Evolutionary conservation across 2,113 vertebrate genomes (phyloP).

Genomic region (Opisthocomus hoazin): DNA sequence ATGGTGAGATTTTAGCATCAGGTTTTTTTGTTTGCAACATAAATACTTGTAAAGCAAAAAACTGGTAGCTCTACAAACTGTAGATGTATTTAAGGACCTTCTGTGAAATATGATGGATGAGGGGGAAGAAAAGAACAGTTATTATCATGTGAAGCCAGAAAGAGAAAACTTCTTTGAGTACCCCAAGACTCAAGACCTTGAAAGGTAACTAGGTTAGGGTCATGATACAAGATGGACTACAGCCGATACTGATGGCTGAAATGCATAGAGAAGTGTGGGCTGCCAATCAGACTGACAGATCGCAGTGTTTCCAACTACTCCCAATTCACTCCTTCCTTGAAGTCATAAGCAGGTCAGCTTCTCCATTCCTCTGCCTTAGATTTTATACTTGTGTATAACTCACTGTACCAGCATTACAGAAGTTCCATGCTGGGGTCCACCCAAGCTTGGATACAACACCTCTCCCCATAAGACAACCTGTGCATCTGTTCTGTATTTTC

Average conservation of each 20-base stretch:
- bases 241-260: background rate
- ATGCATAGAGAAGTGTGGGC: background rate
- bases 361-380: background rate
- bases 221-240: background rate
- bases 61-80: conserved; percentile 52
- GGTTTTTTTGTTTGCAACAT: conserved; percentile 62
- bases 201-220: background rate
- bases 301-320: background rate
- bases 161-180: conserved; percentile 20
- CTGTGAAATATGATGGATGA: conserved; percentile 59
- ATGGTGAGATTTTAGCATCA: conserved; percentile 65
- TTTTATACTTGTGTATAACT: background rate
- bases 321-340: conserved; percentile 8
- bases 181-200: background rate
- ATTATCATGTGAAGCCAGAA: conserved; percentile 25
- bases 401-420: background rate
- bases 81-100: conserved; percentile 52
- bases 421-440: background rate
- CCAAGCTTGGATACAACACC: background rate
- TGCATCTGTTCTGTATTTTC: background rate
- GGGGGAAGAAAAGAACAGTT: conserved; percentile 52
- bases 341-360: conserved; percentile 26
- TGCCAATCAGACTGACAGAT: conserved; percentile 29
- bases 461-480: background rate
- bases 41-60: conserved; percentile 53